These are phyloP conservation scores for Protodeltote pygarga DNA, from an alignment of 2,888 invertebrate genomes.

Conservation along the genomic window DNA sequence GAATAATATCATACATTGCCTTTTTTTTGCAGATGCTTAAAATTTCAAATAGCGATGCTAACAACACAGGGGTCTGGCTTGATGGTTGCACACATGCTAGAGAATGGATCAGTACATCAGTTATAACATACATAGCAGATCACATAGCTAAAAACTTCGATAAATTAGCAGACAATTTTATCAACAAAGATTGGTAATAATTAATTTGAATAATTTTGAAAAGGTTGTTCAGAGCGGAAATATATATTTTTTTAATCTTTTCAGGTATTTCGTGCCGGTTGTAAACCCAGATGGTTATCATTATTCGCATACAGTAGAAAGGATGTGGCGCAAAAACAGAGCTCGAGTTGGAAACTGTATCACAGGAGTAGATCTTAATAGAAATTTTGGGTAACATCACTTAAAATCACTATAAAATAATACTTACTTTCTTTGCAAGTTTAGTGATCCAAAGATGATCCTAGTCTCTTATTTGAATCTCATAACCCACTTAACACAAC, in stretches of 20 bases:
- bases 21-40: conserved; percentile 77
- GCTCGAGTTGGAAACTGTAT: conserved; percentile 82
- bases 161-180: conserved; percentile 88
- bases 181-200: conserved; percentile 93
- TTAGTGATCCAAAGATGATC: neutral
- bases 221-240: neutral
- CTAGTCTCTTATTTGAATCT: too few species aligned
- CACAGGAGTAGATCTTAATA: conserved; percentile 92
- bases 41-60: conserved; percentile 90
- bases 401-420: neutral
- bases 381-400: conserved; percentile 90
- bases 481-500: too few species aligned
- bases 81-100: conserved; percentile 95
- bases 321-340: conserved; percentile 94
- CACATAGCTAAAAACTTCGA: conserved; percentile 91
- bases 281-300: conserved; percentile 96
- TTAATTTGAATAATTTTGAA: neutral
- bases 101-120: conserved; percentile 95
- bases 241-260: conserved; percentile 29
- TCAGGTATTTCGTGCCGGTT: conserved; percentile 90
- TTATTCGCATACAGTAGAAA: conserved; percentile 91
- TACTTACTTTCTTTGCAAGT: neutral
- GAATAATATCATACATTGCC: neutral
- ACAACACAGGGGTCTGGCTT: conserved; percentile 90
- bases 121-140: conserved; percentile 92